Conservation (phyloP, 35 echinoderm and acorn worm species). For the Apostichopus californicus region DNA sequence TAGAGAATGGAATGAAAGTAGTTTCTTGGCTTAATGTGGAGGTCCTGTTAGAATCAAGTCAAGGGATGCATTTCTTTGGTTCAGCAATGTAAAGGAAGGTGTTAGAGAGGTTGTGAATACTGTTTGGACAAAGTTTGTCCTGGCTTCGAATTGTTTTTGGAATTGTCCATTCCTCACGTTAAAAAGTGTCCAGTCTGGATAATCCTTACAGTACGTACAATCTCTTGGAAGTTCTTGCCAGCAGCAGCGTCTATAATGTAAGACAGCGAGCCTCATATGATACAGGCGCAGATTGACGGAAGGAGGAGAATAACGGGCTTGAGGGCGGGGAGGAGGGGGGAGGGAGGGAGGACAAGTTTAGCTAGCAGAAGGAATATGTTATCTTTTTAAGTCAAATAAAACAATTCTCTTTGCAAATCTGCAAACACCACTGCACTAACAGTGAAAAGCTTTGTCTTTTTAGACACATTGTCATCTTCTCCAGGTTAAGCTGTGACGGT, state of each 20-base stretch:
- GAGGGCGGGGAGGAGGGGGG: neutral
- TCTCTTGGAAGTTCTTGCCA: neutral
- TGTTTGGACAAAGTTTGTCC: too few relatives aligned
- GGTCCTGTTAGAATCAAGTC: too few relatives aligned
- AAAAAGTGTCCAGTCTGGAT: too few relatives aligned
- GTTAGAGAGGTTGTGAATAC: too few relatives aligned
- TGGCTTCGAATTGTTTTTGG: too few relatives aligned
- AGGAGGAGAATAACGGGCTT: neutral
- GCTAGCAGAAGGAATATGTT: neutral
- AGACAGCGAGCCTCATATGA: neutral
- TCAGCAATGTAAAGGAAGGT: too few relatives aligned
- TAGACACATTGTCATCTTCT: slow-evolving; percentile 42
- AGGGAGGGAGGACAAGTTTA: neutral
- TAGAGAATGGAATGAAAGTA: too few relatives aligned
- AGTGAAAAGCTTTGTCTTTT: slow-evolving; percentile 50
- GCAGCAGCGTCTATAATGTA: neutral
- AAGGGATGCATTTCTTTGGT: too few relatives aligned
- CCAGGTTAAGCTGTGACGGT: slow-evolving; percentile 33
- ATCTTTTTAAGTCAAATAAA: neutral
- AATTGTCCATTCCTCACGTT: too few relatives aligned
- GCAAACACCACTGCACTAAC: slow-evolving; percentile 43
- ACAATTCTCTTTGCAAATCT: neutral
- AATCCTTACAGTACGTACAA: neutral
- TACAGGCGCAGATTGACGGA: neutral
- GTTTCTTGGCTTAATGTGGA: too few relatives aligned